Base-by-base conservation (phyloP, 2,113 vertebrate species). In the Sturnus vulgaris region DNA sequence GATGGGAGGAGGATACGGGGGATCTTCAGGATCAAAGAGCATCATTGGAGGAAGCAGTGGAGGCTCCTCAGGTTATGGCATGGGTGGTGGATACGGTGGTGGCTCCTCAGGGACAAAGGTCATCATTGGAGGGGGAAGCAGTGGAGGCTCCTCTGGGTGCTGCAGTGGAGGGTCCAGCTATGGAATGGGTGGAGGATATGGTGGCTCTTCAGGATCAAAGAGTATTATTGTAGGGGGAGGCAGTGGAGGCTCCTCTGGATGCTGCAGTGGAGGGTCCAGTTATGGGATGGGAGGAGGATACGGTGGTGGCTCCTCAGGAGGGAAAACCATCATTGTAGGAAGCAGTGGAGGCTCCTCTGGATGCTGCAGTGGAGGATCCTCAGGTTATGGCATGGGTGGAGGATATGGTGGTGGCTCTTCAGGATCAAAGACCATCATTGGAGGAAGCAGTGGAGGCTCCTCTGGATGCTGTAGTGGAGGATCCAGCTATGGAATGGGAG, bases 351-450 rank as follows among this genome's bases (percentile, higher is more conserved):
- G 65, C 5, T 70, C 68, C 10, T 9, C 8, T 0, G 71, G 71
- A 7, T 76, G 72, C 11, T 76, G 72, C 1, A n/a, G 72, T 9
- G 76, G 76, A 0, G 63, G 77, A 22, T 81, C 78, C 39, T 37
- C 37, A 37, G 11, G 39, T 11, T 39, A 39, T 81, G 46, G 46
- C 5, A 46, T 46, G 20, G 46, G 46, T 11, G 46, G 46, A 11
- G 46, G 46, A 46, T 46, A 11, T 0, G 2, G 79, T 0, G 64
- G 78, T 9, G 64, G 78, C 0, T 82, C 79, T 1, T 23, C 60
- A 2, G 44, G 44, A 19, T 20, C 10, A 10, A 82, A 69, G 53
- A 14, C 0, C 23, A 82, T 69, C 0, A 59, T 69, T 9, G 65
- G 79, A 0, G 79, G 78, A 21, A 64, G 78, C 0, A 2, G 77